These are phyloP conservation scores for Allobates femoralis DNA, from an alignment of 2,797 vertebrate genomes.

Conservation along the genomic window DNA sequence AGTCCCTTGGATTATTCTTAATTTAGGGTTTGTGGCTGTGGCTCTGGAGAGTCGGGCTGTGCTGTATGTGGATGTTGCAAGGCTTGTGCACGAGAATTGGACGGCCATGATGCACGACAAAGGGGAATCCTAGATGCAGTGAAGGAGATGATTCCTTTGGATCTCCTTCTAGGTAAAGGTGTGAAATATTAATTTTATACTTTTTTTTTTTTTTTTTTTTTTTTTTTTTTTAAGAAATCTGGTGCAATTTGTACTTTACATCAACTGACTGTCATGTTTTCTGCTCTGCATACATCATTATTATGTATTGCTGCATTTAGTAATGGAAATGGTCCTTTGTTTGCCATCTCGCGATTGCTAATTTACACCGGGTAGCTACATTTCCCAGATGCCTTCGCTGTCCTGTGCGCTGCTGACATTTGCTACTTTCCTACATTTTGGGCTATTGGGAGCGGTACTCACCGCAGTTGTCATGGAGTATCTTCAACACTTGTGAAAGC, in stretches of 20 bases:
- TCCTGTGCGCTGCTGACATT: too few relatives aligned
- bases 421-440: too few relatives aligned
- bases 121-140: conserved; percentile 98
- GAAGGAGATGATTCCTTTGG: conserved; percentile 99
- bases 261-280: too few relatives aligned
- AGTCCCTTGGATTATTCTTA: not conserved
- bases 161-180: conserved; percentile 91
- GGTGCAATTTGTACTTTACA: not conserved
- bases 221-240: not conserved
- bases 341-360: too few relatives aligned
- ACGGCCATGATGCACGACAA: conserved; percentile 96
- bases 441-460: too few relatives aligned
- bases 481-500: too few relatives aligned
- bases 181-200: not conserved
- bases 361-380: too few relatives aligned
- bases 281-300: too few relatives aligned
- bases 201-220: not conserved
- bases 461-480: too few relatives aligned
- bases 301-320: too few relatives aligned
- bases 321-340: too few relatives aligned
- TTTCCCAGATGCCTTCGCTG: too few relatives aligned
- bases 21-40: conserved; percentile 95
- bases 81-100: conserved; percentile 95
- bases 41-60: conserved; percentile 97
- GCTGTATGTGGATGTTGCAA: conserved; percentile 97